Percentiles rank a stretch among this genome's conserved stretches.
Conservation (phyloP, 1,140 invertebrate species). For the Schmidtea mediterranea region DNA sequence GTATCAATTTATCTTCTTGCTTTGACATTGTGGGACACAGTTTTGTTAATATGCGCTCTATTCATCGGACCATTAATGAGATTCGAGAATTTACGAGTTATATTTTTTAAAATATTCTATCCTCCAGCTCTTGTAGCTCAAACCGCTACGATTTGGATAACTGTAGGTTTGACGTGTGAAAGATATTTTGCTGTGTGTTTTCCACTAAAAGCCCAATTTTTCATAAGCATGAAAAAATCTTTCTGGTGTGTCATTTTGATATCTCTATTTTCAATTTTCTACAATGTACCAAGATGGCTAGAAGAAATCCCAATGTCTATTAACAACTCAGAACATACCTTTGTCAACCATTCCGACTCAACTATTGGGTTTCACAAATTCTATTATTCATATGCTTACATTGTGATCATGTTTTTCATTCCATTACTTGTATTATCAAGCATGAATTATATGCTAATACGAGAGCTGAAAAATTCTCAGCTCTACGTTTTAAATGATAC, state of each 20-base stretch:
- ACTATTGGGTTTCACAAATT: slow-evolving; percentile 27
- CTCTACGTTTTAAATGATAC: slow-evolving; percentile 9
- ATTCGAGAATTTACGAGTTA: too few relatives aligned
- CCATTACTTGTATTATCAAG: slow-evolving; percentile 54
- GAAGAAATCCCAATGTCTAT: slow-evolving; percentile 14
- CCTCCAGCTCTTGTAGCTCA: slow-evolving; percentile 56
- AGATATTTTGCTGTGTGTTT: slow-evolving; percentile 83
- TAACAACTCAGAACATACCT: neutral
- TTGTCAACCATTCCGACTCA: neutral
- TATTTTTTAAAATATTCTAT: slow-evolving; percentile 31
- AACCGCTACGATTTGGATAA: slow-evolving; percentile 72
- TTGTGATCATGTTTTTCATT: slow-evolving; percentile 64
- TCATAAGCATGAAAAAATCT: slow-evolving; percentile 66
- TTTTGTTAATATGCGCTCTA: too few relatives aligned
- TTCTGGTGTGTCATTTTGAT: slow-evolving; percentile 55
- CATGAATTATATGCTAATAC: slow-evolving; percentile 61
- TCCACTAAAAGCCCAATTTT: slow-evolving; percentile 50
- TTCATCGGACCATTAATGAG: too few relatives aligned
- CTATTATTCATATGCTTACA: slow-evolving; percentile 69
- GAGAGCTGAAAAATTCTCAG: slow-evolving; percentile 19
- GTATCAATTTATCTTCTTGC: too few relatives aligned
- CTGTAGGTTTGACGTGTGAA: slow-evolving; percentile 73
- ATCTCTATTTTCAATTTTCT: slow-evolving; percentile 48
- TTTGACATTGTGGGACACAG: too few relatives aligned
- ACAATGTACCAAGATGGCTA: slow-evolving; percentile 48